Conservation (phyloP, 2,888 invertebrate genomes). For the Limnephilus marmoratus region DNA sequence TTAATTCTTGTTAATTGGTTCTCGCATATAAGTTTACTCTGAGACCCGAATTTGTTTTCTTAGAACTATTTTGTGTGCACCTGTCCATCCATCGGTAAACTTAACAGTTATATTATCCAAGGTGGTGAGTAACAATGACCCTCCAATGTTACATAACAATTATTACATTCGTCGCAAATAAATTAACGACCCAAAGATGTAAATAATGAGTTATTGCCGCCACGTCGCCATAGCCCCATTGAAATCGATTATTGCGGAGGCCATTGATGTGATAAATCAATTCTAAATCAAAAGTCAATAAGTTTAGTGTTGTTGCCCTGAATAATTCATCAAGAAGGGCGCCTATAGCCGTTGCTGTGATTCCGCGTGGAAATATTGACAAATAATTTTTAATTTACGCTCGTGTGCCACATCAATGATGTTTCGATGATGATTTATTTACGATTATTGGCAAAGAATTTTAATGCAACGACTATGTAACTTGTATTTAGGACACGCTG, state of each 20-base stretch:
- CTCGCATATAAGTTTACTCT: too few species aligned
- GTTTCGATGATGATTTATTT: neutral
- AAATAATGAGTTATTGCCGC: neutral
- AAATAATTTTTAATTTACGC: neutral
- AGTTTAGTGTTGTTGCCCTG: neutral
- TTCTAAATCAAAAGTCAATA: neutral
- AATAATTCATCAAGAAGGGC: neutral
- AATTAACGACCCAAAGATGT: neutral
- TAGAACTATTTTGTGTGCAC: neutral
- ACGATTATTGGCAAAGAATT: neutral
- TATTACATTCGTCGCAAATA: neutral
- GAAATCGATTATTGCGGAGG: neutral
- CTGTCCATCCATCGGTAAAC: neutral
- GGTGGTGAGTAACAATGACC: neutral
- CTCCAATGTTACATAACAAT: neutral
- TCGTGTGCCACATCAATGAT: neutral
- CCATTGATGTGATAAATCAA: constrained; percentile 2
- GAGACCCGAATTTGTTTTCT: neutral
- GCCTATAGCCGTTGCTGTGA: neutral
- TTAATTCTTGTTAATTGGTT: too few species aligned
- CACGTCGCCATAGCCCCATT: neutral
- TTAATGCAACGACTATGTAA: neutral
- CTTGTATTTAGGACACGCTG: neutral
- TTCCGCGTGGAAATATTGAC: neutral
- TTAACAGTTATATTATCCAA: neutral